Conservation (phyloP, 2,797 vertebrate genomes). For the Prionace glauca region DNA sequence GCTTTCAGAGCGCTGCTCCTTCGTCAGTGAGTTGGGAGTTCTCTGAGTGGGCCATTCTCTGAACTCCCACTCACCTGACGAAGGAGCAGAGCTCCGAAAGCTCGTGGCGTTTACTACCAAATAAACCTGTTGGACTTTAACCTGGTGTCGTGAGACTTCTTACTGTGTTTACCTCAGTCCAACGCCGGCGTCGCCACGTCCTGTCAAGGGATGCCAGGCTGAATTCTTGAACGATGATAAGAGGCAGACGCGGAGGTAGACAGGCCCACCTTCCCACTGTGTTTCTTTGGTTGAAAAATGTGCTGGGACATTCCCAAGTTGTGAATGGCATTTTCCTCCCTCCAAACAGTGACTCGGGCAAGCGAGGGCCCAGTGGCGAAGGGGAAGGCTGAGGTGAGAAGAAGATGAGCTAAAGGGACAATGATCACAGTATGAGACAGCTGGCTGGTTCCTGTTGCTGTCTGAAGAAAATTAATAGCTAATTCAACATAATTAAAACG, state of each 20-base stretch:
- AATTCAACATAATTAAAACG: slow-evolving; percentile 20
- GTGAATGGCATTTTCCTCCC: background rate
- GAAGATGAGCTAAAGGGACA: background rate
- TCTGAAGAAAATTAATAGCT: slow-evolving; percentile 23
- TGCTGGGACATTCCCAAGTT: background rate
- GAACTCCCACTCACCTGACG: too few species aligned
- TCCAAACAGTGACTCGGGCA: background rate
- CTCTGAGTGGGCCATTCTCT: too few species aligned
- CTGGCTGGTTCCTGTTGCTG: slow-evolving; percentile 9
- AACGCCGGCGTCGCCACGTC: too few species aligned
- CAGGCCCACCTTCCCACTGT: background rate
- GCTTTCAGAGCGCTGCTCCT: too few species aligned
- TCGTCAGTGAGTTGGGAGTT: too few species aligned
- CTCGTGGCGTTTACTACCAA: too few species aligned
- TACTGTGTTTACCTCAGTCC: too few species aligned
- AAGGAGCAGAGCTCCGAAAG: too few species aligned
- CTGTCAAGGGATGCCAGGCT: too few species aligned
- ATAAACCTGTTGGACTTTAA: too few species aligned
- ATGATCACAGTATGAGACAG: background rate
- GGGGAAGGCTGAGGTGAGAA: background rate
- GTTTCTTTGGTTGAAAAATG: background rate
- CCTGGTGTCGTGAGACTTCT: too few species aligned
- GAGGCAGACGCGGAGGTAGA: background rate
- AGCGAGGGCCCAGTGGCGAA: background rate
- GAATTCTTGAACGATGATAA: background rate